Evolutionary conservation across 2,797 vertebrate genomes (phyloP).

Genomic region (Lerista edwardsae): DNA sequence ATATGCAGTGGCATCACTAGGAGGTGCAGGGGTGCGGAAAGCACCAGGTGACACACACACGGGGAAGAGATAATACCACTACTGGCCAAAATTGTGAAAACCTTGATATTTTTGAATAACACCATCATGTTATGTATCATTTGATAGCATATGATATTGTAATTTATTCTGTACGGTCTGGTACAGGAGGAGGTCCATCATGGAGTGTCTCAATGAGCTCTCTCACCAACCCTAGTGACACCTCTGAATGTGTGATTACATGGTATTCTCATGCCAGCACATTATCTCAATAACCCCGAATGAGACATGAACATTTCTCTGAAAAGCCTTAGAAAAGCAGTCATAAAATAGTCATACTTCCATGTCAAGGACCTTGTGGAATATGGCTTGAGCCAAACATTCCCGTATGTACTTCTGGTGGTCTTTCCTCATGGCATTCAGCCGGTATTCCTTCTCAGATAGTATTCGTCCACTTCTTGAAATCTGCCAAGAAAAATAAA

Average conservation of each 20-base stretch:
- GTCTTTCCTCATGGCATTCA: conserved; percentile 83
- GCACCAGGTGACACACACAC: too few species aligned
- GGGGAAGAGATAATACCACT: too few species aligned
- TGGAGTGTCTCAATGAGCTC: too few species aligned
- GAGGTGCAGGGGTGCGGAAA: too few species aligned
- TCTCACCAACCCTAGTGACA: too few species aligned
- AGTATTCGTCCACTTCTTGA: conserved; percentile 91
- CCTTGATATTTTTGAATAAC: too few species aligned
- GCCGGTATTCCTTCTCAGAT: conserved; percentile 89
- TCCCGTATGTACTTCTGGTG: conserved; percentile 85
- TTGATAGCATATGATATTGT: too few species aligned
- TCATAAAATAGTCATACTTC: conserved; percentile 78
- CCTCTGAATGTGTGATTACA: background rate
- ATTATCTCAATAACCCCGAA: background rate
- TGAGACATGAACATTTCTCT: background rate
- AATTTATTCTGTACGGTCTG: too few species aligned
- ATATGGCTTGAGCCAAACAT: conserved; percentile 88
- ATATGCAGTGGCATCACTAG: too few species aligned
- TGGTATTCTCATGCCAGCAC: background rate
- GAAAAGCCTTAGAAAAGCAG: background rate
- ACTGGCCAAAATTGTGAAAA: too few species aligned
- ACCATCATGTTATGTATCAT: too few species aligned
- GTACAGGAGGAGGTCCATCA: too few species aligned
- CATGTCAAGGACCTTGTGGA: conserved; percentile 90
- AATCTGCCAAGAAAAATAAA: conserved; percentile 78